Evolutionary conservation across 2,888 invertebrate genomes (phyloP).

Genomic region (Drosophila koepferae): DNA sequence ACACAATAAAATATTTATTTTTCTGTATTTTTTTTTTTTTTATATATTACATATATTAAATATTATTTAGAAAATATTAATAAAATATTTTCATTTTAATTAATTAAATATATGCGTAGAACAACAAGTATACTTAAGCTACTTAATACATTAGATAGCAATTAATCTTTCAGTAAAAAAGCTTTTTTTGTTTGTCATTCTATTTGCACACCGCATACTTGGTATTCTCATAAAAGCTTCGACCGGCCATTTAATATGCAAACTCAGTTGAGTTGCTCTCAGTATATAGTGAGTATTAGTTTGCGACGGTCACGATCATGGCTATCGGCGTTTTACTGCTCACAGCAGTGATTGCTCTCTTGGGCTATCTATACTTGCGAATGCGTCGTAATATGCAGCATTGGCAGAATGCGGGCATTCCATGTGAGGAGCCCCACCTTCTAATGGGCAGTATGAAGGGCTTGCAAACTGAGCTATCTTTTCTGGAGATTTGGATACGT

Average conservation of each 20-base stretch:
- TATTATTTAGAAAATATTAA: background rate
- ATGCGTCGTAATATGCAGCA: constrained; percentile 40
- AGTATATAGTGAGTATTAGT: constrained; percentile 1
- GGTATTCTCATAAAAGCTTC: constrained; percentile 5
- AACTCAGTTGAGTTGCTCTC: constrained; percentile 1
- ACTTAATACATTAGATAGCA: background rate
- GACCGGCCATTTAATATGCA: background rate
- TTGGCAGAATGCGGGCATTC: constrained; percentile 59
- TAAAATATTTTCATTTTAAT: too few relatives aligned
- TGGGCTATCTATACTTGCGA: constrained; percentile 54
- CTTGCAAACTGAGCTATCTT: constrained; percentile 36
- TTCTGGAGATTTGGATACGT: constrained; percentile 40
- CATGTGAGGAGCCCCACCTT: constrained; percentile 60
- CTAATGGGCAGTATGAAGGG: constrained; percentile 64
- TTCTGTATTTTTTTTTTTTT: too few relatives aligned
- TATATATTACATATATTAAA: too few relatives aligned
- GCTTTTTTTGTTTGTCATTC: background rate
- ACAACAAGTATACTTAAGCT: background rate
- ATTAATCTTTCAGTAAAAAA: background rate
- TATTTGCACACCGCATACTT: too few relatives aligned
- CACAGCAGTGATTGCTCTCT: constrained; percentile 32
- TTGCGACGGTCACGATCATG: constrained; percentile 34
- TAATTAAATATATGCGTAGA: too few relatives aligned
- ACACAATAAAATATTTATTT: too few relatives aligned
- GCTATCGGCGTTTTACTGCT: constrained; percentile 38